These are phyloP conservation scores for Penaeus indicus DNA, from an alignment of 1,140 invertebrate species.

Conservation along the genomic window DNA sequence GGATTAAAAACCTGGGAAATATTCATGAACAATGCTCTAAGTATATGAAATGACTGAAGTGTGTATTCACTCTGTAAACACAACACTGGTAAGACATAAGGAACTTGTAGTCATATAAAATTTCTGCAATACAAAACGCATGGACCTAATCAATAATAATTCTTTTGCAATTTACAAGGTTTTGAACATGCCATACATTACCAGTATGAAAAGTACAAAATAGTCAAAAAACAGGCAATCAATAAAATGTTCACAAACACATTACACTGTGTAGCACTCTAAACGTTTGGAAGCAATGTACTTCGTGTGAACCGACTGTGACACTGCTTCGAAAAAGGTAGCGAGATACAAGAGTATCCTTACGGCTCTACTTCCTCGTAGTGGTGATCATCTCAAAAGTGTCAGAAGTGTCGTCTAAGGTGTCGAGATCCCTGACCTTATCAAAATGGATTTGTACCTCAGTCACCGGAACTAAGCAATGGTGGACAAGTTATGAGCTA, in stretches of 20 bases:
- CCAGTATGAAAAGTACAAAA: conserved; percentile 47
- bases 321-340: background rate
- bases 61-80: conserved; percentile 38
- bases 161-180: conserved; percentile 13
- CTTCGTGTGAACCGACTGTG: background rate
- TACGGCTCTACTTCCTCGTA: no score
- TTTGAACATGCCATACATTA: conserved; percentile 32
- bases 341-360: no score
- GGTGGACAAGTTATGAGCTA: background rate
- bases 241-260: conserved; percentile 37
- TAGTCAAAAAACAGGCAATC: conserved; percentile 39
- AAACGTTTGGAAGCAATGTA: conserved; percentile 10
- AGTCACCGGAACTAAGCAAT: conserved; percentile 17
- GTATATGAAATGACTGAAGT: conserved; percentile 36
- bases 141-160: conserved; percentile 9
- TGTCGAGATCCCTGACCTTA: conserved; percentile 1
- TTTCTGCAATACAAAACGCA: background rate
- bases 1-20: background rate
- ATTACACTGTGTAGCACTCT: conserved; percentile 42
- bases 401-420: background rate
- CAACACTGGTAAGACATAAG: conserved; percentile 38
- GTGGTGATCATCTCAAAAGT: no score
- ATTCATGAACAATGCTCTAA: conserved; percentile 25
- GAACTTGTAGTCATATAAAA: conserved; percentile 22
- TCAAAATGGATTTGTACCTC: conserved; percentile 40